Base-by-base conservation (phyloP, 2,888 invertebrate genomes). In the Lasioglossum leucozonium region DNA sequence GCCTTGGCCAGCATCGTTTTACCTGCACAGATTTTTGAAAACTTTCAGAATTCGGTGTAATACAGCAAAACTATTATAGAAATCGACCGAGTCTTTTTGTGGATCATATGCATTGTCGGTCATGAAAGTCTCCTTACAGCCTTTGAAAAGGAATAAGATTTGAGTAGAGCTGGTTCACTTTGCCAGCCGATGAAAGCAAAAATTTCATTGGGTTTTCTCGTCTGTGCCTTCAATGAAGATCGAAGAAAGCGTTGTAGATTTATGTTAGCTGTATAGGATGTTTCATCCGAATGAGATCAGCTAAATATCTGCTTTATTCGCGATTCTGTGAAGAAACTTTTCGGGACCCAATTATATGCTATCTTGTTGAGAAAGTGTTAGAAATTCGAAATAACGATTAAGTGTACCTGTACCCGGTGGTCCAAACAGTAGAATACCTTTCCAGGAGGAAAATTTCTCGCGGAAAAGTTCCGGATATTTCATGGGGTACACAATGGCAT, bases 1-100 rank as follows among this genome's bases (percentile, higher is more conserved):
- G 98, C 98, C 95, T 98, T 98, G 0, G 99, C 99, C 89, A 99
- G 95, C 94, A 98, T 95, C 0, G 99, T 99, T 95, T 99, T 99
- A n/a, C 96, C 96, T 96, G 81, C 40, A 91, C 89, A 44, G 55
- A 42, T 62, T 62, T 26, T 3, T 26, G 26, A 58, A 13, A 16
- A 16, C 6, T 62, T 26, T 26, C 13, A 11, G 2, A 58, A 26
- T 26, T 26, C 26, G 10, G 58, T 58, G 47, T 22, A 47, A 58
- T 55, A 55, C 1, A 26, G 13, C 1, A 58, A 58, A 58, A 58
- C 58, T 0, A 10, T 58, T 4, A 47, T 6, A 18, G 47, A 26
- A 58, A 58, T 58, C 58, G n/a, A 51, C 2, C 51, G 8, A 51
- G 8, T 22, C 13, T 58, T 13, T 26, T 13, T n/a, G n/a, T n/a